A percentile compares a stretch with the other conserved stretches of the same genome.
Evolutionary conservation across 2,113 vertebrate species (phyloP).

Genomic region (Cyprinodon variegatus): DNA sequence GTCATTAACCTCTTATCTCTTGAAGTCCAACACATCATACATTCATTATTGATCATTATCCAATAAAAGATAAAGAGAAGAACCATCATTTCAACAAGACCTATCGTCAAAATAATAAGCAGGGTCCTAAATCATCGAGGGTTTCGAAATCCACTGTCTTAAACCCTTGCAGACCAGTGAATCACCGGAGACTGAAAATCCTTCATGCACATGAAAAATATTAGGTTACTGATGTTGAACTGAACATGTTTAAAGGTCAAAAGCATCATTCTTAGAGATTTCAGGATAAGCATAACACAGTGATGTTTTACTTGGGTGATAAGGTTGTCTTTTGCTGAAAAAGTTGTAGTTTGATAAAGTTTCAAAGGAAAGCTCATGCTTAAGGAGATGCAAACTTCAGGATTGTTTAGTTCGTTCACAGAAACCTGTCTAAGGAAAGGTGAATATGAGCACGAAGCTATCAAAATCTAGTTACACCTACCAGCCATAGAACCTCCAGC

Average conservation of each 20-base stretch:
- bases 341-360: neutral
- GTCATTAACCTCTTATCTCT: conserved; percentile 48
- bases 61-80: conserved; percentile 6
- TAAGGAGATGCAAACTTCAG: neutral
- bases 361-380: neutral
- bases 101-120: conserved; percentile 8
- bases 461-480: neutral
- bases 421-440: neutral
- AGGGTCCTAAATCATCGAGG: neutral
- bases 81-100: neutral
- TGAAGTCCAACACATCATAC: conserved; percentile 28
- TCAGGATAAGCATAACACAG: neutral
- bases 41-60: conserved; percentile 23
- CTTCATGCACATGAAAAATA: neutral
- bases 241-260: neutral
- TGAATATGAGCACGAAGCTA: neutral
- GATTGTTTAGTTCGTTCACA: neutral
- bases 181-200: neutral
- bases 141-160: neutral
- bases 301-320: neutral
- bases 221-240: neutral
- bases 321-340: neutral
- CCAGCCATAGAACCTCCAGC: neutral
- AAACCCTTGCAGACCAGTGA: neutral
- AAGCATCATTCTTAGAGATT: neutral